Conservation (phyloP, 1,140 invertebrate species). For the Lineus longissimus region DNA sequence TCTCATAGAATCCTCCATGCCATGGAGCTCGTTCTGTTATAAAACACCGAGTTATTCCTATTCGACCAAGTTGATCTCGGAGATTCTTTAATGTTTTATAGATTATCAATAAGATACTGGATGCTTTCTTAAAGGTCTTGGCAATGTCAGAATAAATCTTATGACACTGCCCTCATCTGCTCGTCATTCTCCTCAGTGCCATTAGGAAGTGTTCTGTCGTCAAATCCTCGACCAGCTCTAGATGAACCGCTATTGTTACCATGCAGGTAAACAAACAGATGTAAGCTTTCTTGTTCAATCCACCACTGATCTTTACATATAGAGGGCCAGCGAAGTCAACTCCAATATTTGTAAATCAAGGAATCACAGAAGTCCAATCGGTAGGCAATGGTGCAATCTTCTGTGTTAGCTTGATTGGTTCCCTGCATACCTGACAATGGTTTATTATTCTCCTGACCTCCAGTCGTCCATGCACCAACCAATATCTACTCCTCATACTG, state of each 20-base stretch:
- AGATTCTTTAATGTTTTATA: background rate
- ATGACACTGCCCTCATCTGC: background rate
- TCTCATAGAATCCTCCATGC: no score
- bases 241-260: background rate
- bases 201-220: background rate
- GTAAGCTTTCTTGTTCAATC: background rate
- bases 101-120: background rate
- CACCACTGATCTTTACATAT: background rate
- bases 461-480: background rate
- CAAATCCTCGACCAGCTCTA: background rate
- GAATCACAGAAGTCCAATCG: background rate
- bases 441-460: no score
- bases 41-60: no score
- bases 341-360: background rate
- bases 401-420: background rate
- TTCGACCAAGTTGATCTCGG: no score
- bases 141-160: background rate
- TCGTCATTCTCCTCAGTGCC: background rate
- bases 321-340: background rate
- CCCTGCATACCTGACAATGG: no score
- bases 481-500: no score
- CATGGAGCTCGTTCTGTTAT: no score
- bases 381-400: background rate
- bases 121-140: slow-evolving; percentile 1
- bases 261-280: background rate